Conservation (phyloP, 2,113 vertebrate genomes). For the Cnemophilus loriae region DNA sequence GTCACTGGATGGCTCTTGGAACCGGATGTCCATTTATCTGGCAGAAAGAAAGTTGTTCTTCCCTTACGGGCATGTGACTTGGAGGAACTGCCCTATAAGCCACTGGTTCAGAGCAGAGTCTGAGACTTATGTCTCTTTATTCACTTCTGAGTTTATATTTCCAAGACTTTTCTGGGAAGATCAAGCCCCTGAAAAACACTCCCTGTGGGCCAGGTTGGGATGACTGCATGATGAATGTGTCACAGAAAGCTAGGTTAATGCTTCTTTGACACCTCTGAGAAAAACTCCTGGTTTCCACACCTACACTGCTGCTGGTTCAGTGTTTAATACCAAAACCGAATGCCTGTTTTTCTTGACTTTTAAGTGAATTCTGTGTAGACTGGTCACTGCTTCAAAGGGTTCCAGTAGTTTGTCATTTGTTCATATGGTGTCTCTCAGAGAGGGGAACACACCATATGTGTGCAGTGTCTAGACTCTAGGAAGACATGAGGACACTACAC, state of each 20-base stretch:
- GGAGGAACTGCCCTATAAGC: background rate
- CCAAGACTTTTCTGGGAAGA: background rate
- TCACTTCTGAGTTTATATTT: background rate
- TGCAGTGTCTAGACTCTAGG: background rate
- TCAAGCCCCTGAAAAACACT: background rate
- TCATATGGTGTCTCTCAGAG: background rate
- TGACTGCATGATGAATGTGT: background rate
- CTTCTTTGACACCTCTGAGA: background rate
- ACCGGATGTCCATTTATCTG: background rate
- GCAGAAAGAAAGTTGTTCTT: background rate
- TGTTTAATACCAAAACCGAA: rapidly evolving
- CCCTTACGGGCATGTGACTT: background rate
- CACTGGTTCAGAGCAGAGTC: background rate
- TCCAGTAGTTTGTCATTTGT: background rate
- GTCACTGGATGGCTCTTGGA: background rate
- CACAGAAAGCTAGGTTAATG: background rate
- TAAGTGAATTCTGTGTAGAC: background rate
- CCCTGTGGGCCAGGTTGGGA: background rate
- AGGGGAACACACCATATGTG: background rate
- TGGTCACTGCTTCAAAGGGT: background rate
- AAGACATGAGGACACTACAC: background rate
- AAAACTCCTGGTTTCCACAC: background rate
- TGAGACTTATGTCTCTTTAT: background rate
- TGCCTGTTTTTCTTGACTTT: background rate
- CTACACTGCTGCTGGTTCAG: background rate